These are phyloP conservation scores for Ceyx erithaca DNA, from an alignment of 2,797 vertebrate species.

Conservation along the genomic window DNA sequence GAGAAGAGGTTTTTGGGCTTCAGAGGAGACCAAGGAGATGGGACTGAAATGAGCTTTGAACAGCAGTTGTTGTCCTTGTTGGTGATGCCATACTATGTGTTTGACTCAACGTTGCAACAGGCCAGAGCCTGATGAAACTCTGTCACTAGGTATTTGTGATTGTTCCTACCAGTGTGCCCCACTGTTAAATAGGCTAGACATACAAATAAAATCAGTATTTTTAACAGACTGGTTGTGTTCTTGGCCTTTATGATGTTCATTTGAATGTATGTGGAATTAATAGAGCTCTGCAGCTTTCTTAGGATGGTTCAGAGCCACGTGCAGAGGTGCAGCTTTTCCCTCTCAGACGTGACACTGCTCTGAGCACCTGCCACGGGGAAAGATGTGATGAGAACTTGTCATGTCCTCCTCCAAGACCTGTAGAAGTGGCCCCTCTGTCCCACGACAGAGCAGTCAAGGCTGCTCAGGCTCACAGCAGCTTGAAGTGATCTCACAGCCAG, in stretches of 20 bases:
- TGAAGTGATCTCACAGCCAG: background rate
- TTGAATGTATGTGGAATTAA: background rate
- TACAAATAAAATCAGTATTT: slow-evolving; percentile 57
- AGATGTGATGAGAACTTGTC: background rate
- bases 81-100: background rate
- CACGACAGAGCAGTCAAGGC: background rate
- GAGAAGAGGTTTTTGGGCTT: too few relatives aligned
- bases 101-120: background rate
- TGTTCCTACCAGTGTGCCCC: slow-evolving; percentile 14
- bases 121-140: background rate
- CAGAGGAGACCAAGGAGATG: too few relatives aligned
- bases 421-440: background rate
- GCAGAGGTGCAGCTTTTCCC: background rate
- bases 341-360: background rate
- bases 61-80: background rate
- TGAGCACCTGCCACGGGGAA: background rate
- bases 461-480: background rate
- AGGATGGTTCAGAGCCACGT: background rate
- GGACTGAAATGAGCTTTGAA: too few relatives aligned
- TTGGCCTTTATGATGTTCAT: background rate
- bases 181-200: slow-evolving; percentile 29
- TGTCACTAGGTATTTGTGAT: slow-evolving; percentile 13
- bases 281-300: background rate
- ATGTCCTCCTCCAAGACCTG: background rate
- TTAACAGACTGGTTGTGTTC: background rate